Evolutionary conservation across 2,797 vertebrate species (phyloP), one percentile per base, ranked within the genome.

Genomic region (Falco biarmicus): DNA sequence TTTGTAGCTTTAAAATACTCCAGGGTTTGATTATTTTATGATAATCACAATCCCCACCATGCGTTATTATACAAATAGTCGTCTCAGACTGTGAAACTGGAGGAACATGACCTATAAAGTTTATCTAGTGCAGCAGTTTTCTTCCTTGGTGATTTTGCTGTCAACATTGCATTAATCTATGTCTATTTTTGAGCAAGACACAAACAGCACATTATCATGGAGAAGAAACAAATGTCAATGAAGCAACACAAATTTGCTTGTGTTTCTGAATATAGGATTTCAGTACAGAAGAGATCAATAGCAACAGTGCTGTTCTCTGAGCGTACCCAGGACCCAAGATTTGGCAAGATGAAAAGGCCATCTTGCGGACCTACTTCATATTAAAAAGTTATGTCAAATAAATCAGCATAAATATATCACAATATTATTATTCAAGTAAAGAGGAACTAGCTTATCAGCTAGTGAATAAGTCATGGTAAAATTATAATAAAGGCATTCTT

Each of bases 101-200:
- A 84, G 45, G 79, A 96, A 96, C 17, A 1, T 32, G 84, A 95
- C 95, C 95, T 91, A 69, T 81, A 80, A 87, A 96, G 75, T 89
- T 94, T 82, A 95, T 95, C 75, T 90, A 34, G n/a, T 73, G 59
- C 71, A 76, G 77, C 70, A 92, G 48, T 96, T 96, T 96, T 53
- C 82, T 92, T 96, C 87, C 90, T 92, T 87, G 74, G 89, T 87
- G 83, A 94, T 95, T 96, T 90, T 91, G 63, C 59, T 84, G 73
- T 91, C 94, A 95, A 93, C 84, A 65, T 75, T 74, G 69, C 82
- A 97, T 96, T 97, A 96, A 96, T 97, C 94, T 93, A 9, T 64
- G 75, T 84, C 91, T 96, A 59, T 53, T 97, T 96, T 68, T 65
- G 71, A 91, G 87, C 51, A 86, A 89, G 84, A 88, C 22, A 39